A percentile compares a stretch with the other conserved stretches of the same genome.
Evolutionary conservation across 2,113 vertebrate genomes (phyloP).

Genomic region (Peucedramus taeniatus): DNA sequence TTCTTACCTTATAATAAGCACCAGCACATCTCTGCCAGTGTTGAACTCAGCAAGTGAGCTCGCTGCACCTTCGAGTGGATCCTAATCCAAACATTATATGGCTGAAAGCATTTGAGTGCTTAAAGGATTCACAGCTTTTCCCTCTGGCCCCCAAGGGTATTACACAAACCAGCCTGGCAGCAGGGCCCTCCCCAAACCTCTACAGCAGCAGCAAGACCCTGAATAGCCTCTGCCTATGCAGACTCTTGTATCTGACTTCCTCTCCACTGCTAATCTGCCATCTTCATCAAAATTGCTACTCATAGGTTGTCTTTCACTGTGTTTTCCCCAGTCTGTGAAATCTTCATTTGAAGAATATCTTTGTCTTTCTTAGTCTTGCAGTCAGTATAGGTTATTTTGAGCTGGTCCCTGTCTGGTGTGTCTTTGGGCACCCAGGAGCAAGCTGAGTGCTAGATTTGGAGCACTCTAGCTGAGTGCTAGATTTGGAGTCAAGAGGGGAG

Average conservation of each 20-base stretch:
- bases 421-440: not conserved
- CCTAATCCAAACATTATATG: conserved; percentile 38
- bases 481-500: not conserved
- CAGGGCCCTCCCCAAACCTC: not conserved
- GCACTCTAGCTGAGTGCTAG: not conserved
- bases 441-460: not conserved
- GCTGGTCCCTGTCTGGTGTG: not conserved
- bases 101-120: conserved; percentile 4
- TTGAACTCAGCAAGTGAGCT: conserved; percentile 11
- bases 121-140: conserved; percentile 24
- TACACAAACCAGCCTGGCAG: not conserved
- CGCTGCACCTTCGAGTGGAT: conserved; percentile 27
- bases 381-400: not conserved
- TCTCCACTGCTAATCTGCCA: not conserved
- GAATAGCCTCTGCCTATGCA: not conserved
- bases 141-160: not conserved
- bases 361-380: not conserved
- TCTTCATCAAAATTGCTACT: not conserved
- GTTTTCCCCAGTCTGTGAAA: not conserved
- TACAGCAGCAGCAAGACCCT: not conserved
- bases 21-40: not conserved
- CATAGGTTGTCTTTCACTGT: not conserved
- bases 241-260: not conserved
- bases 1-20: conserved; percentile 7
- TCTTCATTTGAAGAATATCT: not conserved